Conservation (phyloP, 2,797 vertebrate species). For the Australoheros facetus region DNA sequence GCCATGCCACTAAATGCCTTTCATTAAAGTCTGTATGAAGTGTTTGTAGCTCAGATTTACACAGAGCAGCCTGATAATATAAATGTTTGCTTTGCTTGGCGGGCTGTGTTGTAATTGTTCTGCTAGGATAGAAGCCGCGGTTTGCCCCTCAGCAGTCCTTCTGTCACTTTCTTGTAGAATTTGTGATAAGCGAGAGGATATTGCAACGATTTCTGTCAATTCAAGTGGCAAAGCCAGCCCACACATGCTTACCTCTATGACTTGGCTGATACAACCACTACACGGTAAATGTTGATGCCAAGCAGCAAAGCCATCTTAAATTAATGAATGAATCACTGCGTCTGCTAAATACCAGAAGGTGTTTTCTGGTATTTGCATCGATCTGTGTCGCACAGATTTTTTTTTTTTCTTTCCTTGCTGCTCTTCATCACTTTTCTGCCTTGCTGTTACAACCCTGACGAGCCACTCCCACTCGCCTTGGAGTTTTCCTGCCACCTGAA, state of each 20-base stretch:
- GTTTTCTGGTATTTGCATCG: not conserved
- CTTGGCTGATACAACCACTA: not conserved
- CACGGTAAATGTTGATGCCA: not conserved
- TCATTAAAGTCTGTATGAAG: not conserved
- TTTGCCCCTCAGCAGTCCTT: not conserved
- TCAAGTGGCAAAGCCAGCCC: not conserved
- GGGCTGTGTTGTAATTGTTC: not conserved
- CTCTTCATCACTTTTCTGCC: not conserved
- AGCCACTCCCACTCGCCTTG: not conserved
- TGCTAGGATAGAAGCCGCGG: not conserved
- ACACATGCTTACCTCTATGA: not conserved
- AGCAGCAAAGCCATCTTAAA: not conserved
- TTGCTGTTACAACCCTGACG: not conserved
- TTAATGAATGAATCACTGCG: not conserved
- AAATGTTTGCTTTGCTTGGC: conserved; percentile 12
- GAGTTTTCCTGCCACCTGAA: too few species aligned
- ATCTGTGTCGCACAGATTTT: not conserved
- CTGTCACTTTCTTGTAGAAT: not conserved
- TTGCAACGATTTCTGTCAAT: not conserved
- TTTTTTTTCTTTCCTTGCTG: not conserved
- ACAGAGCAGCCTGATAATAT: not conserved
- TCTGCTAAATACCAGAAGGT: not conserved
- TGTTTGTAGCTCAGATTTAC: not conserved
- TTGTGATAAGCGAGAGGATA: not conserved
- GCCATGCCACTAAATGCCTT: not conserved